A percentile compares a stretch with the other conserved stretches of the same genome.
Conservation (phyloP, 2,888 invertebrate species). For the Hedya salicella region DNA sequence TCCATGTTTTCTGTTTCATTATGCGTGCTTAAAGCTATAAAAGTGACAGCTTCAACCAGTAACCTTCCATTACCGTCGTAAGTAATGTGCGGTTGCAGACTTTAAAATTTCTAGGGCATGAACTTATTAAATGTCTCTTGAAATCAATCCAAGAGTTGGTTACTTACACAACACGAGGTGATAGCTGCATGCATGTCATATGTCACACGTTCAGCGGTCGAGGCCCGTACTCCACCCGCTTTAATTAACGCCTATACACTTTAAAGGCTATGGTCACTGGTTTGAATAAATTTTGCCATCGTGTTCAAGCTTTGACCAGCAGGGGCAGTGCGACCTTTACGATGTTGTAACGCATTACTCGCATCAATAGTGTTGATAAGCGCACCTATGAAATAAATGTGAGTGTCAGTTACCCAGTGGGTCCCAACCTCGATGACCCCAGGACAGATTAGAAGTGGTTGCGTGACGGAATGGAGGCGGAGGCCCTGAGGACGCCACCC, state of each 20-base stretch:
- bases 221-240: slow-evolving; percentile 54
- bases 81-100: neutral
- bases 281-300: slow-evolving; percentile 22
- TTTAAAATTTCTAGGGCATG: slow-evolving; percentile 44
- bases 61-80: slow-evolving; percentile 21
- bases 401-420: slow-evolving; percentile 21
- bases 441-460: slow-evolving; percentile 36
- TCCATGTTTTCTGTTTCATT: neutral
- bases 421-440: slow-evolving; percentile 37
- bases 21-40: neutral
- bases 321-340: slow-evolving; percentile 34
- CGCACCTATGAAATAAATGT: slow-evolving; percentile 35
- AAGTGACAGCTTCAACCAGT: slow-evolving; percentile 20
- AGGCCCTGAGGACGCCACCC: slow-evolving; percentile 37
- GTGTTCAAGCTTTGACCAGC: slow-evolving; percentile 24
- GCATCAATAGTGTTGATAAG: slow-evolving; percentile 35
- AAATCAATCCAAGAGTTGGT: slow-evolving; percentile 56
- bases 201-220: slow-evolving; percentile 56
- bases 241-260: slow-evolving; percentile 69
- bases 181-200: slow-evolving; percentile 33
- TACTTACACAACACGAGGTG: slow-evolving; percentile 51
- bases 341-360: slow-evolving; percentile 32
- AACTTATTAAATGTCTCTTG: slow-evolving; percentile 44
- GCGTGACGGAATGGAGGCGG: slow-evolving; percentile 38
- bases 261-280: slow-evolving; percentile 43